Percentiles rank a stretch among this genome's conserved stretches.
phyloP scores from a whole-genome alignment of 35 echinoderm and acorn worm species.

The Apostichopus californicus region DNA sequence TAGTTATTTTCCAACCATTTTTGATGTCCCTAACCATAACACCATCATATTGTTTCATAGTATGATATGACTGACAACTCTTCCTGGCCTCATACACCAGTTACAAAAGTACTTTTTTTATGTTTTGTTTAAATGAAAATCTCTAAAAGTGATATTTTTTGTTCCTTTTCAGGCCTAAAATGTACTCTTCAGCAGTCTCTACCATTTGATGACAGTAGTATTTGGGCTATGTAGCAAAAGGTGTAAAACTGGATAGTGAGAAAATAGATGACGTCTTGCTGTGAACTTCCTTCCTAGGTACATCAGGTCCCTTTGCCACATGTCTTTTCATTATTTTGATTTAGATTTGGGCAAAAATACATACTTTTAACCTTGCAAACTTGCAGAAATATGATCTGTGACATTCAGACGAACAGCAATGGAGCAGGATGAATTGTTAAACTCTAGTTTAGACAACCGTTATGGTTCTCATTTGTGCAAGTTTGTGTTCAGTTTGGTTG shows the following conservation, averaged over 20 bases:
- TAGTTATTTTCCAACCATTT: too few relatives aligned
- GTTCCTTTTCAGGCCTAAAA: not conserved
- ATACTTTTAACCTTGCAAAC: too few relatives aligned
- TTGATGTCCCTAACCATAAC: too few relatives aligned
- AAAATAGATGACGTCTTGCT: constrained; percentile 57
- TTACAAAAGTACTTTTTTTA: too few relatives aligned
- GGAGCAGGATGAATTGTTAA: not conserved
- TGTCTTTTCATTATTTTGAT: not conserved
- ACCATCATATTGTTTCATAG: too few relatives aligned
- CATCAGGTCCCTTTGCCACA: not conserved
- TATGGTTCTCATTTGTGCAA: too few relatives aligned
- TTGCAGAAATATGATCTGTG: too few relatives aligned
- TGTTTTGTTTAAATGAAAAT: too few relatives aligned
- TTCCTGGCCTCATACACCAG: too few relatives aligned
- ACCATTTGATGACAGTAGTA: constrained; percentile 39
- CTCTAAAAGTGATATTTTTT: not conserved
- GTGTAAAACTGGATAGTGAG: not conserved
- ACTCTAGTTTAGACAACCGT: too few relatives aligned
- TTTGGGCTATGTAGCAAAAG: constrained; percentile 32
- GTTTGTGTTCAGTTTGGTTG: not conserved
- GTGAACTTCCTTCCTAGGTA: not conserved
- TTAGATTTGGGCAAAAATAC: not conserved
- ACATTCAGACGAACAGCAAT: not conserved
- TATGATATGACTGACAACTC: too few relatives aligned
- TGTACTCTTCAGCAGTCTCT: constrained; percentile 37